A percentile compares a stretch with the other conserved stretches of the same genome.
phyloP scores from a whole-genome alignment of 1,140 invertebrate species.

The Lordiphosa stackelbergi region DNA sequence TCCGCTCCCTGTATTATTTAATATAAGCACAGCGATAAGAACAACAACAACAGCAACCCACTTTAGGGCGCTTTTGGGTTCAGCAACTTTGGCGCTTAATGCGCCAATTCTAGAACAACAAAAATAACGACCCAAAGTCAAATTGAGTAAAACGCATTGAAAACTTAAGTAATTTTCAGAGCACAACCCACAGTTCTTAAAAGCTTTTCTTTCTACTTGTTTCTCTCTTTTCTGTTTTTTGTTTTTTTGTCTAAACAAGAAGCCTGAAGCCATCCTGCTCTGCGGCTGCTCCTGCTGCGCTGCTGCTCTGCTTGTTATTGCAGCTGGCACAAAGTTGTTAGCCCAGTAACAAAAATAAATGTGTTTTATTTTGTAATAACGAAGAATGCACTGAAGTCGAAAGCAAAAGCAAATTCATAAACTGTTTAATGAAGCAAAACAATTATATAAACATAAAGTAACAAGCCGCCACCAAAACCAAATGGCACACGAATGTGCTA shows the following conservation, averaged over 20 bases:
- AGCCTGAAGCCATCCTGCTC: constrained; percentile 12
- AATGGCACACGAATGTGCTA: neutral
- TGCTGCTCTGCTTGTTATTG: constrained; percentile 46
- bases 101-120: constrained; percentile 61
- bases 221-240: neutral
- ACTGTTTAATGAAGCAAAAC: constrained; percentile 68
- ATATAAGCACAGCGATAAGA: constrained; percentile 55
- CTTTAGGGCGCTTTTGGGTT: constrained; percentile 42
- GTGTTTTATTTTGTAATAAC: constrained; percentile 59
- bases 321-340: constrained; percentile 46
- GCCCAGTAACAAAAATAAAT: constrained; percentile 43
- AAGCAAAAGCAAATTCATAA: constrained; percentile 54
- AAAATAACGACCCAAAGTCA: constrained; percentile 65
- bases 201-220: constrained; percentile 32
- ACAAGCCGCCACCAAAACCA: neutral
- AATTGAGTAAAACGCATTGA: constrained; percentile 73
- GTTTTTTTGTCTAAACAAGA: constrained; percentile 20
- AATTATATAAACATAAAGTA: constrained; percentile 59
- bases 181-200: constrained; percentile 52
- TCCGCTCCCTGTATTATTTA: constrained; percentile 56
- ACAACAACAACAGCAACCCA: constrained; percentile 41
- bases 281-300: constrained; percentile 9
- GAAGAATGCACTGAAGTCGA: constrained; percentile 52
- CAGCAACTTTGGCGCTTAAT: constrained; percentile 61
- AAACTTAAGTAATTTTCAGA: constrained; percentile 68